Evolutionary conservation across 1,140 invertebrate genomes (phyloP).

Genomic region (Epicauta chinensis): DNA sequence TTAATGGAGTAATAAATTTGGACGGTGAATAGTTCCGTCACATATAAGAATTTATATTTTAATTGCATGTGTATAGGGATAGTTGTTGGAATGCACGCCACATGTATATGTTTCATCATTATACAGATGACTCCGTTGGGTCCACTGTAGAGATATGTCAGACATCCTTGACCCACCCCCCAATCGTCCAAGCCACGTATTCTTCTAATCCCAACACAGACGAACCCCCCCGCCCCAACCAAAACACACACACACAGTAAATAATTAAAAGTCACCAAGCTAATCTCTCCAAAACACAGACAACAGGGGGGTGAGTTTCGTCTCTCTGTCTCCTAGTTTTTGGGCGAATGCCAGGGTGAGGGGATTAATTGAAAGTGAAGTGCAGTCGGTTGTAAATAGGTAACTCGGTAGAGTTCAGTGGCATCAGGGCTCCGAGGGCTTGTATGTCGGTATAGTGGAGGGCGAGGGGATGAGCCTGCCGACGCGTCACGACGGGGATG

Average conservation of each 20-base stretch:
- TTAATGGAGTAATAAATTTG: too few relatives aligned
- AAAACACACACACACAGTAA: not conserved
- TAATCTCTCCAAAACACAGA: too few relatives aligned
- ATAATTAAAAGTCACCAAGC: not conserved
- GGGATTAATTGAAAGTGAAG: conserved; percentile 16
- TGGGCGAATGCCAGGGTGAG: not conserved
- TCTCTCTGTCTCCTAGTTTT: not conserved
- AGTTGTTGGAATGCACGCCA: too few relatives aligned
- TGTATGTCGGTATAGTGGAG: not conserved
- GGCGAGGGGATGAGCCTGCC: conserved; percentile 3
- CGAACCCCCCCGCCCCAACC: too few relatives aligned
- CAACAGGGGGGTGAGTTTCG: not conserved
- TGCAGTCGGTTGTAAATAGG: conserved; percentile 10
- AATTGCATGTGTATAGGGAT: too few relatives aligned
- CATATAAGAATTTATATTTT: too few relatives aligned
- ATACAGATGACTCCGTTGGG: too few relatives aligned
- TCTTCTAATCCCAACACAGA: too few relatives aligned
- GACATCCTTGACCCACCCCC: too few relatives aligned
- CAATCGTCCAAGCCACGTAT: not conserved
- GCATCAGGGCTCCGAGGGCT: not conserved
- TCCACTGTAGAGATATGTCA: too few relatives aligned
- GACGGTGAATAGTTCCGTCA: too few relatives aligned
- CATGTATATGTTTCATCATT: too few relatives aligned
- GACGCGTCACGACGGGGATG: conserved; percentile 12
- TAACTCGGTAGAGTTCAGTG: conserved; percentile 7